Conservation (phyloP, 1,140 invertebrate genomes). For the Ericerus pela region DNA sequence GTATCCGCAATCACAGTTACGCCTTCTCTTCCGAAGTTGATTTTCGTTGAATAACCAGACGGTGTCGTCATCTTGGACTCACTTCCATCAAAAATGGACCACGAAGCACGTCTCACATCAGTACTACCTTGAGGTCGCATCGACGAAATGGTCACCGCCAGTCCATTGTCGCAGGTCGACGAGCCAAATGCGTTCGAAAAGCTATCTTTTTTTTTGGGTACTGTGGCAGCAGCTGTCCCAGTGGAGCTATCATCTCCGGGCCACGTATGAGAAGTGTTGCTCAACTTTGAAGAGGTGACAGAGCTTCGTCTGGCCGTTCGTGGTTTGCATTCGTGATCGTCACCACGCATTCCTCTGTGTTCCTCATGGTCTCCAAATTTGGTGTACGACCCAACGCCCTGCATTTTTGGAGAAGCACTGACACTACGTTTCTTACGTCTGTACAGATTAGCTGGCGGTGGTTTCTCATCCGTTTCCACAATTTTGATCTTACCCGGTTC, state of each 20-base stretch:
- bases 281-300: too few relatives aligned
- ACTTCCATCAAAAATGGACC: constrained; percentile 31
- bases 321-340: constrained; percentile 1
- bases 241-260: constrained; percentile 11
- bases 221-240: neutral
- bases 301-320: neutral
- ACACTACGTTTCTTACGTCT: constrained; percentile 33
- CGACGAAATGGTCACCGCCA: constrained; percentile 22
- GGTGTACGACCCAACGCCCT: neutral
- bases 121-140: constrained; percentile 17
- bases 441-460: constrained; percentile 62
- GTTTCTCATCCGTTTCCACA: constrained; percentile 70
- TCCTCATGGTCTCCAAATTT: constrained; percentile 1
- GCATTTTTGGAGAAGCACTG: constrained; percentile 5
- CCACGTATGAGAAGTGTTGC: too few relatives aligned
- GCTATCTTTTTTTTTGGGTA: constrained; percentile 1
- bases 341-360: neutral
- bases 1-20: neutral
- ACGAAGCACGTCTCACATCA: constrained; percentile 27
- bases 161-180: constrained; percentile 21
- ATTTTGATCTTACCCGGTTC: constrained; percentile 68
- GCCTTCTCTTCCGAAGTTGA: neutral
- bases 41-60: neutral
- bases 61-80: neutral
- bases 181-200: constrained; percentile 14